Percentiles rank a stretch among this genome's conserved stretches.
Evolutionary conservation across 2,888 invertebrate genomes (phyloP).

Genomic region (Hydrotaea cyrtoneurina): DNA sequence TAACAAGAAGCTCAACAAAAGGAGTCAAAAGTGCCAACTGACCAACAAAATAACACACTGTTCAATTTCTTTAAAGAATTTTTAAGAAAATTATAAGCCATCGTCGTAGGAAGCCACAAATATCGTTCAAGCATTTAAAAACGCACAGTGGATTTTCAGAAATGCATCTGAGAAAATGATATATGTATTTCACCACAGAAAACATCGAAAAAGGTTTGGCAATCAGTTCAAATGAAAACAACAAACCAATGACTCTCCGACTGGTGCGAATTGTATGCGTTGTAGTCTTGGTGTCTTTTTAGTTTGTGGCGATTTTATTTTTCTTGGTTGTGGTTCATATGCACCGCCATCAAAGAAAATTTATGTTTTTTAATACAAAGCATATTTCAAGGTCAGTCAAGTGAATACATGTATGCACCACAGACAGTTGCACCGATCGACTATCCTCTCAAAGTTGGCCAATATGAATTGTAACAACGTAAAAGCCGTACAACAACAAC

Average conservation of each 20-base stretch:
- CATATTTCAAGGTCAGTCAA: conserved; percentile 77
- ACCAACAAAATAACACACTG: conserved; percentile 13
- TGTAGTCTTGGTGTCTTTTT: not conserved
- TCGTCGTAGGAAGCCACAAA: not conserved
- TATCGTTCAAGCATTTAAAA: not conserved
- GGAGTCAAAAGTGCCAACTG: conserved; percentile 53
- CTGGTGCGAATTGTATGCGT: no score
- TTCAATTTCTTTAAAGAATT: not conserved
- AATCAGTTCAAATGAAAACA: conserved; percentile 61
- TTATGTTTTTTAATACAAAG: conserved; percentile 74
- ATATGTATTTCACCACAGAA: conserved; percentile 67
- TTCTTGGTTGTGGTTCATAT: not conserved
- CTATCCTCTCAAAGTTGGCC: not conserved
- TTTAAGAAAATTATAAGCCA: not conserved
- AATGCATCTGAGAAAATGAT: conserved; percentile 39
- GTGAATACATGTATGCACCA: conserved; percentile 23
- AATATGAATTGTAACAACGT: conserved; percentile 14
- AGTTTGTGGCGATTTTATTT: not conserved
- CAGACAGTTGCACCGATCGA: no score
- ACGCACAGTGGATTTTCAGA: not conserved
- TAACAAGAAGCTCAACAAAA: conserved; percentile 20
- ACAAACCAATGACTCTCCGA: conserved; percentile 49
- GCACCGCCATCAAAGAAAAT: conserved; percentile 69
- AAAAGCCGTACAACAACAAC: not conserved
- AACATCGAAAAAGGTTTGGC: conserved; percentile 38